phyloP scores from a whole-genome alignment of 2,113 vertebrate species.

The Kobus ellipsiprymnus region DNA sequence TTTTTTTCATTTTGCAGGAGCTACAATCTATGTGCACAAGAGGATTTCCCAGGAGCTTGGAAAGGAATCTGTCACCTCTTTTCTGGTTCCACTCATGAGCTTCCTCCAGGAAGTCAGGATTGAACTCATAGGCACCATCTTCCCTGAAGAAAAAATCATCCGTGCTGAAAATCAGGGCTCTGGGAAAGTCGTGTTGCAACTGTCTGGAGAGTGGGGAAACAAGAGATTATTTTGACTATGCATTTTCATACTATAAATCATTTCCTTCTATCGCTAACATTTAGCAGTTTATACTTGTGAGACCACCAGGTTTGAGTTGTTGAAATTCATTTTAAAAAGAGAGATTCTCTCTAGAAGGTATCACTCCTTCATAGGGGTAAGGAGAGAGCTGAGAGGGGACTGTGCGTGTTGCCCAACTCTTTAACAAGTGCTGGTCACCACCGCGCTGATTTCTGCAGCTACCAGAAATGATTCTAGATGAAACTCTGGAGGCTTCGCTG shows the following conservation, averaged over 20 bases:
- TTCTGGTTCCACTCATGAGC: conserved; percentile 86
- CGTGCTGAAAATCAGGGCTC: conserved; percentile 82
- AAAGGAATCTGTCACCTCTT: conserved; percentile 74
- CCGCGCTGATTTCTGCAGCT: not conserved
- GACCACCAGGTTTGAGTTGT: not conserved
- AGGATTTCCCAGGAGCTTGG: not conserved
- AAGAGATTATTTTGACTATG: not conserved
- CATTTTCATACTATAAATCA: not conserved
- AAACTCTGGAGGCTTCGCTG: not conserved
- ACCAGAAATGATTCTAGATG: not conserved
- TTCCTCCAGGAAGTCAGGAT: conserved; percentile 79
- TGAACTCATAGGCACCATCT: conserved; percentile 80
- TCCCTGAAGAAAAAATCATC: conserved; percentile 82
- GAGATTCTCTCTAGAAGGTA: not conserved
- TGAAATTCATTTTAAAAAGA: not conserved
- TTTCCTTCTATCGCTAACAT: not conserved
- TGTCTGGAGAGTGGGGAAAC: conserved; percentile 70
- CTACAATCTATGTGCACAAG: not conserved
- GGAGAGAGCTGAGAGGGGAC: not conserved
- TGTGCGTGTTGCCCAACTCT: not conserved
- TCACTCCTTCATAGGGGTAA: not conserved
- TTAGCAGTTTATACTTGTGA: not conserved
- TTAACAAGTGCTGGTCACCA: not conserved
- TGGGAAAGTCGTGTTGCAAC: conserved; percentile 77
- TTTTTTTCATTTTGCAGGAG: not conserved